Base-by-base conservation (phyloP, 1,140 invertebrate species). In the Argopecten irradians region DNA sequence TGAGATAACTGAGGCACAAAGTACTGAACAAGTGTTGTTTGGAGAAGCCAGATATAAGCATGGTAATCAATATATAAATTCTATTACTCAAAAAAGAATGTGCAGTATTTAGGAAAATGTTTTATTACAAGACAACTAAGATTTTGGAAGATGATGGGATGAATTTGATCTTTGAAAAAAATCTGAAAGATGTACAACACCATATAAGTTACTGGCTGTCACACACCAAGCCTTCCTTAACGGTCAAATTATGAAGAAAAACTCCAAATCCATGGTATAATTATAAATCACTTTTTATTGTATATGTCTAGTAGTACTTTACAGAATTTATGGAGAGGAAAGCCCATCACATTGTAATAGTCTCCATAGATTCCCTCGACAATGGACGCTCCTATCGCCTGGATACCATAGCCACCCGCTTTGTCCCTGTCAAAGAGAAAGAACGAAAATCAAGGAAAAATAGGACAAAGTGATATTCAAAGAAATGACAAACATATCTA, bases 341-440 rank as follows among this genome's bases (percentile, higher is more conserved):
- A 96, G 0, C 99, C 99, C 93, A 99, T 97, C 5, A 99, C 98
- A 93, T 98, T 99, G 95, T 97, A 98, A 95, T 97, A 98, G 95
- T 99, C 98, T 7, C 99, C 99, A 92, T 97, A 96, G 82, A 99
- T 97, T 93, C 97, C 96, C 93, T 98, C 97, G 16, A 99, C 97
- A 41, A 99, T 96, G 82, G 97, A 97, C 5, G 97, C 97, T 34
- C 98, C 99, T 28, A 97, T 94, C 5, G 97, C 98, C 96, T 99
- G 98, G 89, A 99, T 98, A 9, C 98, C 98, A 96, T 99, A 99
- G 0, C 97, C 97, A 34, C 99, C 98, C 89, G 98, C 98, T 96
- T 99, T 99, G 94, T 98, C 98, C 95, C 98, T 98, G 95, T 95
- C 97, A 96, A 91, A 90, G 90, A 91, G 92, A 89, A 85, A 46